Percentiles rank a stretch among this genome's conserved stretches.
Conservation (phyloP, 2,113 vertebrate species). For the Donacobius atricapilla region DNA sequence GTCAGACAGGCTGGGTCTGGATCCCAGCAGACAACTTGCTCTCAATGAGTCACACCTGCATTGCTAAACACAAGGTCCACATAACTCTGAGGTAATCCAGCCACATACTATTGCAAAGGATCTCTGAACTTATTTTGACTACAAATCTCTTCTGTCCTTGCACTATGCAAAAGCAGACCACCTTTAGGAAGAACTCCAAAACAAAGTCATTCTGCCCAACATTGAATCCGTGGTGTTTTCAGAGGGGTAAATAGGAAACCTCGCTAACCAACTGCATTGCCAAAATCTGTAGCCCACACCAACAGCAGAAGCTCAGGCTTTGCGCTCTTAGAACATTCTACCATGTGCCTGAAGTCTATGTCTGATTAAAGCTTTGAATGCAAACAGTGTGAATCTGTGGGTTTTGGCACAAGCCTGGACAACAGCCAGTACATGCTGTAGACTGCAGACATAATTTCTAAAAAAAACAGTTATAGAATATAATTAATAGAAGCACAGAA, state of each 20-base stretch:
- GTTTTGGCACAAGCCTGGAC: neutral
- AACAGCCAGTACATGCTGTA: neutral
- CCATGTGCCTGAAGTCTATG: neutral
- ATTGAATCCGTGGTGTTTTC: neutral
- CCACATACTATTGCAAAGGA: neutral
- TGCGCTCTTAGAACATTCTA: neutral
- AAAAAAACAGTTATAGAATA: neutral
- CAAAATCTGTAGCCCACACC: neutral
- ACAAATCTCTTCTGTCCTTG: neutral
- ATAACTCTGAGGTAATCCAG: neutral
- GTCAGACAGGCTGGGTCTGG: neutral
- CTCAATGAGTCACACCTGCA: neutral
- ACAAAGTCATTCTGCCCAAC: neutral
- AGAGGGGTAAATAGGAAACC: neutral
- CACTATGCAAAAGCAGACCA: neutral
- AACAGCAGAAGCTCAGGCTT: neutral
- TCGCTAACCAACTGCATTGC: fast-evolving
- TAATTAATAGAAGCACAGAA: neutral
- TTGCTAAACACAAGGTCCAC: neutral
- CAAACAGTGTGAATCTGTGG: neutral
- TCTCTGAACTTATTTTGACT: neutral
- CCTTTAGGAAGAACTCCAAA: neutral
- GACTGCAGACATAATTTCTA: neutral
- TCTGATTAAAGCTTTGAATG: neutral
- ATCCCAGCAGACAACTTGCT: neutral